phyloP scores from a whole-genome alignment of 2,113 vertebrate genomes.

The Elephantulus edwardii region DNA sequence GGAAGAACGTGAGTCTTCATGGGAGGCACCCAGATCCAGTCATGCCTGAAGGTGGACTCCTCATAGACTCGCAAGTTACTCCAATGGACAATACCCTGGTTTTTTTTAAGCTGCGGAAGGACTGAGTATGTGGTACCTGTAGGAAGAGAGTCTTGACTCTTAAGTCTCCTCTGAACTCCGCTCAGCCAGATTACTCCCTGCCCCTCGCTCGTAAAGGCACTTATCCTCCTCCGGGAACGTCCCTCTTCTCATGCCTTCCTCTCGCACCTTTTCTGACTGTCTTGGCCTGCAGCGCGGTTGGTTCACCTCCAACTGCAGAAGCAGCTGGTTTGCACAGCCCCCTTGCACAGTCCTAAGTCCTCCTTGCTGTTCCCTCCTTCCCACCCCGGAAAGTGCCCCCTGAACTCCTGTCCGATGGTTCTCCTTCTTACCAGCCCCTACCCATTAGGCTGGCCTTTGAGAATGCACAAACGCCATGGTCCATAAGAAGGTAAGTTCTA shows the following conservation, averaged over 20 bases:
- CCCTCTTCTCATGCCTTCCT: background rate
- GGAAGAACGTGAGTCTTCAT: rapidly evolving
- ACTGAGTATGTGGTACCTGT: background rate
- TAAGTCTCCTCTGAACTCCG: background rate
- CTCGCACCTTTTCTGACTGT: background rate
- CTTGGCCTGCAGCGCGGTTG: too few relatives aligned
- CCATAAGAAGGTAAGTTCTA: background rate
- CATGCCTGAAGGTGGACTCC: background rate
- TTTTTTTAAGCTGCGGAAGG: background rate
- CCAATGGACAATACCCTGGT: background rate
- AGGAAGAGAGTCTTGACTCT: background rate
- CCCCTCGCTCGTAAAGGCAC: background rate
- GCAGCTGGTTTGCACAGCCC: too few relatives aligned
- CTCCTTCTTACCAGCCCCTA: rapidly evolving
- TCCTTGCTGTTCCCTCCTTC: too few relatives aligned
- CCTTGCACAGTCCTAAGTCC: too few relatives aligned
- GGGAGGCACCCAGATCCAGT: too few relatives aligned
- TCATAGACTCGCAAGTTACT: background rate
- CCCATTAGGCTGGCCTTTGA: background rate
- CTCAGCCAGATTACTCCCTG: background rate
- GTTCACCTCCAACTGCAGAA: background rate
- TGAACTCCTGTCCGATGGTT: too few relatives aligned
- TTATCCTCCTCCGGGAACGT: background rate
- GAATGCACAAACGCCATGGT: background rate
- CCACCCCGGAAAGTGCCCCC: background rate